A percentile compares a stretch with the other conserved stretches of the same genome.
These are phyloP conservation scores for Chlorodrepanis virens DNA, from an alignment of 2,113 vertebrate species.

Conservation along the genomic window DNA sequence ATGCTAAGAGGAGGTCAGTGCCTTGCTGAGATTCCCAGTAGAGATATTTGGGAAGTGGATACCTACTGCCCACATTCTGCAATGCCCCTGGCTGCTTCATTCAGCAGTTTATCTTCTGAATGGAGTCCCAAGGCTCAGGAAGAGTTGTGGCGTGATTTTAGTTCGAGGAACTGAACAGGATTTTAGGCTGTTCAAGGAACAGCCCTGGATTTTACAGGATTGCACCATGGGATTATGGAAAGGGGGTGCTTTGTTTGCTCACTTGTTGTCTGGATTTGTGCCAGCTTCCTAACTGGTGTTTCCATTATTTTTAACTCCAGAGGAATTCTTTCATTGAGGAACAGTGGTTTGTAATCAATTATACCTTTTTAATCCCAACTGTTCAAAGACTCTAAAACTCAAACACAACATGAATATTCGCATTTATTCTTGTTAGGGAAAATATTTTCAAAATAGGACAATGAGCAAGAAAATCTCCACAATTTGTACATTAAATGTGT, in stretches of 20 bases:
- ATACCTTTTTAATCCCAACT: not conserved
- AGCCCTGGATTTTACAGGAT: not conserved
- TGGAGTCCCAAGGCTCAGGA: accelerated
- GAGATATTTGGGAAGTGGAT: not conserved
- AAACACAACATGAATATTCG: not conserved
- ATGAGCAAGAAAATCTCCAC: not conserved
- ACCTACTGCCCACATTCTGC: not conserved
- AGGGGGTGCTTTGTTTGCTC: not conserved
- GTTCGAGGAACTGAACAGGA: not conserved
- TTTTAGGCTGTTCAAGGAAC: not conserved
- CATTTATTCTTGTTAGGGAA: not conserved
- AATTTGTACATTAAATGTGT: not conserved
- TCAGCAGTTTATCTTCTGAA: not conserved
- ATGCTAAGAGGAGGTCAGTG: not conserved
- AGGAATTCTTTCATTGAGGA: not conserved
- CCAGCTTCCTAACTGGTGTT: not conserved
- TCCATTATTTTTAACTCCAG: not conserved
- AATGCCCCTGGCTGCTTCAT: not conserved
- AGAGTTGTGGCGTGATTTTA: not conserved
- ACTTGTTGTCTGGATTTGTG: not conserved
- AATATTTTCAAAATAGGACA: not conserved
- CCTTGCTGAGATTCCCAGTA: not conserved
- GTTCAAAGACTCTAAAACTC: not conserved
- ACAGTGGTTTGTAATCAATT: not conserved
- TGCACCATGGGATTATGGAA: not conserved